phyloP scores from a whole-genome alignment of 2,113 vertebrate genomes.

The Diglossa brunneiventris region DNA sequence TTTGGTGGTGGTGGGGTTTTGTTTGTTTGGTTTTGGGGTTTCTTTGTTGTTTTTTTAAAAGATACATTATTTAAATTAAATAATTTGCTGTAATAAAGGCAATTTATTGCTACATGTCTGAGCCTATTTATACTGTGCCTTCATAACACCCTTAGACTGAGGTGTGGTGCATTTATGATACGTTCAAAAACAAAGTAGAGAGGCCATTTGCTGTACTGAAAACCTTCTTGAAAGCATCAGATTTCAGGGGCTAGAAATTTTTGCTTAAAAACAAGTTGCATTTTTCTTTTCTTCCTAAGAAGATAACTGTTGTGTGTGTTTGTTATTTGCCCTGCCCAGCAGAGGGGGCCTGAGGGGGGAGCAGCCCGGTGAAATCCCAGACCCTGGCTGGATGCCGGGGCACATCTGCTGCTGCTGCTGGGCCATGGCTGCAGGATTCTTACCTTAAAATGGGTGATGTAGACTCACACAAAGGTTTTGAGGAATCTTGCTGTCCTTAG shows the following conservation, averaged over 20 bases:
- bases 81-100: neutral
- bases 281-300: neutral
- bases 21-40: neutral
- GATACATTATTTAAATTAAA: neutral
- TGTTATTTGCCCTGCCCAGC: neutral
- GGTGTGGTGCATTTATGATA: neutral
- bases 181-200: neutral
- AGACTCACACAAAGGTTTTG: neutral
- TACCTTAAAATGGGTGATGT: neutral
- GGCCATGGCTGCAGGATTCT: neutral
- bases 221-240: neutral
- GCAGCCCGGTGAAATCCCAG: accelerated
- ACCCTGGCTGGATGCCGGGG: accelerated
- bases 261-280: neutral
- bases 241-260: neutral
- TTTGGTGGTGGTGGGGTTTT: neutral
- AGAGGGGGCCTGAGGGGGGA: neutral
- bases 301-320: neutral
- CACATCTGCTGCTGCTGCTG: neutral
- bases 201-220: neutral
- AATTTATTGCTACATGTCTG: neutral
- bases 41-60: neutral
- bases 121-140: neutral
- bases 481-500: neutral
- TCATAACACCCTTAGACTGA: neutral